Evolutionary conservation across 2,888 invertebrate genomes (phyloP).

Genomic region (Tetropium fuscum): DNA sequence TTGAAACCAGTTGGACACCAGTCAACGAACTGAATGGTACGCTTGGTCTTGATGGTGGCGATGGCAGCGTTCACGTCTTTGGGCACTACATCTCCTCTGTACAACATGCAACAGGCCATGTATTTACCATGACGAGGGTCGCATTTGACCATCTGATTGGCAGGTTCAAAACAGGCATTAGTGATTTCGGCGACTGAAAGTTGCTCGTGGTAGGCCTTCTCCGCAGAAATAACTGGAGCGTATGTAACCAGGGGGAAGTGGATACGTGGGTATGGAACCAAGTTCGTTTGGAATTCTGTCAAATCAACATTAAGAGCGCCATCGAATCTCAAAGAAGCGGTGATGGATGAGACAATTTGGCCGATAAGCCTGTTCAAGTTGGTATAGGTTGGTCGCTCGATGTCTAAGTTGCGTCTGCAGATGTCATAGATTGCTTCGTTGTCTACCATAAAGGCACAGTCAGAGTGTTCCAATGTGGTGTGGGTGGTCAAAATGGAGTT

Average conservation of each 20-base stretch:
- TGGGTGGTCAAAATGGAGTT: conserved; percentile 4
- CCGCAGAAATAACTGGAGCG: conserved; percentile 1
- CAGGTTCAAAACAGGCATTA: conserved; percentile 1
- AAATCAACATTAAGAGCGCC: conserved; percentile 1
- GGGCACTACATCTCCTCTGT: conserved; percentile 1
- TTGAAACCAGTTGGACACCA: conserved; percentile 1
- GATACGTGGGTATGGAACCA: conserved; percentile 1
- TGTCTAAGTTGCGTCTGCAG: background rate
- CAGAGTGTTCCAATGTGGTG: conserved; percentile 5
- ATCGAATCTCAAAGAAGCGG: background rate
- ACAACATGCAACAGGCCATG: conserved; percentile 3
- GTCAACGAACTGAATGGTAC: background rate
- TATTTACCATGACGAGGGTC: conserved; percentile 1
- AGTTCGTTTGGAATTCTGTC: background rate
- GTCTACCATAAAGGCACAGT: conserved; percentile 4
- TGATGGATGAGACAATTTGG: conserved; percentile 1
- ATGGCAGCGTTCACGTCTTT: conserved; percentile 2
- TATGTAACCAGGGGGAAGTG: conserved; percentile 2
- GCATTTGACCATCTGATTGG: conserved; percentile 2
- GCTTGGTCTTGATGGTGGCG: background rate
- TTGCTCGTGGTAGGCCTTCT: background rate
- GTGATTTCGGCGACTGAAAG: conserved; percentile 3
- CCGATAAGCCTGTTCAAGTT: conserved; percentile 1
- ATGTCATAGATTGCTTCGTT: conserved; percentile 3
- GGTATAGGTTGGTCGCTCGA: background rate